These are phyloP conservation scores for Cacoxenus indagator DNA, from an alignment of 2,888 invertebrate species.

Conservation along the genomic window DNA sequence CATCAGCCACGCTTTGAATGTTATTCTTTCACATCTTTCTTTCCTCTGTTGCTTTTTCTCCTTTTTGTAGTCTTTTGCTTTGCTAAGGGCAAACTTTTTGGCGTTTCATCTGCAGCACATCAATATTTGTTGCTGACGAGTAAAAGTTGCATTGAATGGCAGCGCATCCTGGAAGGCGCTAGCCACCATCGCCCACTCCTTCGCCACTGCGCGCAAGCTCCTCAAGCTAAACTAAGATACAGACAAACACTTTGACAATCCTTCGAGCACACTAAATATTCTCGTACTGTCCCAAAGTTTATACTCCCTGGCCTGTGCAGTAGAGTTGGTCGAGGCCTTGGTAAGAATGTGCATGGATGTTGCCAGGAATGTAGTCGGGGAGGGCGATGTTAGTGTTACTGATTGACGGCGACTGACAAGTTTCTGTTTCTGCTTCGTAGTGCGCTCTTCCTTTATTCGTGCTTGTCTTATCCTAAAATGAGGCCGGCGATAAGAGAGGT, in stretches of 20 bases:
- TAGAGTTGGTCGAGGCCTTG: conserved; percentile 52
- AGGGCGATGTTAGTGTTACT: conserved; percentile 36
- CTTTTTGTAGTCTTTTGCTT: conserved; percentile 62
- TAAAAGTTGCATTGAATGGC: conserved; percentile 57
- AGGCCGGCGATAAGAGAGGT: too few relatives aligned
- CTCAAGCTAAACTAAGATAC: too few relatives aligned
- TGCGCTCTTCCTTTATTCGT: not conserved
- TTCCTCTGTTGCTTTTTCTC: conserved; percentile 29
- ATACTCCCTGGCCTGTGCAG: not conserved
- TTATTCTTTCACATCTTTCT: conserved; percentile 7
- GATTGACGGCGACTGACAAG: conserved; percentile 64
- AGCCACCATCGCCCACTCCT: conserved; percentile 1
- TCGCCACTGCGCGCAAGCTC: not conserved
- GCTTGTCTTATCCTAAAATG: too few relatives aligned
- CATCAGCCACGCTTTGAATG: not conserved
- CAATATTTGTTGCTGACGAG: conserved; percentile 66
- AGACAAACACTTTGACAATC: conserved; percentile 22
- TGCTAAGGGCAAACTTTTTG: conserved; percentile 61
- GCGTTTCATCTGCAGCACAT: conserved; percentile 66
- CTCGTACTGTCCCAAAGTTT: not conserved
- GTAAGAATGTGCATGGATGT: conserved; percentile 45
- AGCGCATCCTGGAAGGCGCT: conserved; percentile 7
- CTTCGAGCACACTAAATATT: conserved; percentile 25
- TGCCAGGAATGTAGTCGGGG: conserved; percentile 13
- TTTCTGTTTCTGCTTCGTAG: conserved; percentile 54